Evolutionary conservation across 1,140 invertebrate genomes (phyloP).

Genomic region (Dendroctonus valens): DNA sequence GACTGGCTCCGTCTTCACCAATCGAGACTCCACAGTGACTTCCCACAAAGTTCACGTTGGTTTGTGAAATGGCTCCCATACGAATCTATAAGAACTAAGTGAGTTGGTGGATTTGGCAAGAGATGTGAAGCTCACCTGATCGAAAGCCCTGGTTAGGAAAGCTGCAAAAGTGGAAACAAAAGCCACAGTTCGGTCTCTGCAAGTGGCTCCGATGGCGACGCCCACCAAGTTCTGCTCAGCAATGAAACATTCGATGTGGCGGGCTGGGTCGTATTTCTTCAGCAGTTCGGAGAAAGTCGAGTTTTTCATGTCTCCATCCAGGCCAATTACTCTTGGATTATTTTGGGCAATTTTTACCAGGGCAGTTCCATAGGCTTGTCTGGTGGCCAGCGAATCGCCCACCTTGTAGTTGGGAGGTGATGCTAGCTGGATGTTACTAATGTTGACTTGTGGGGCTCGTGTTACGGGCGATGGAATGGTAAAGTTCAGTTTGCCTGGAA

Average conservation of each 20-base stretch:
- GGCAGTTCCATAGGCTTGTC: constrained; percentile 84
- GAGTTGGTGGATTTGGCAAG: background rate
- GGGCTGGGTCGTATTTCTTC: constrained; percentile 67
- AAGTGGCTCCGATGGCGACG: constrained; percentile 89
- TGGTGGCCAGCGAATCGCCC: constrained; percentile 83
- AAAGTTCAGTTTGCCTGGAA: constrained; percentile 30
- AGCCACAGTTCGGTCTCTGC: constrained; percentile 82
- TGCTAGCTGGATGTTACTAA: constrained; percentile 74
- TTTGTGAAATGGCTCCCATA: constrained; percentile 98
- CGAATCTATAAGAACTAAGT: constrained; percentile 67
- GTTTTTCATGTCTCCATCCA: constrained; percentile 98
- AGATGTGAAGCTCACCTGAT: constrained; percentile 9
- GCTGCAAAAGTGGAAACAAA: constrained; percentile 97
- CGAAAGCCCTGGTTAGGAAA: constrained; percentile 82
- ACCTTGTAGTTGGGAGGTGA: constrained; percentile 82
- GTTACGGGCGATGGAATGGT: constrained; percentile 58
- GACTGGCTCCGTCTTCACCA: constrained; percentile 96
- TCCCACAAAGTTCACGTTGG: constrained; percentile 94
- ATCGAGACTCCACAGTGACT: constrained; percentile 96
- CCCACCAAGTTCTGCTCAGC: constrained; percentile 98
- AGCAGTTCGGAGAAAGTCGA: constrained; percentile 96
- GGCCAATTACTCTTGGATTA: constrained; percentile 82
- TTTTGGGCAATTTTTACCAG: constrained; percentile 84
- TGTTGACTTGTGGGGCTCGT: constrained; percentile 69
- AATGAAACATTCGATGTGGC: constrained; percentile 97